Base-by-base conservation (phyloP, 2,113 vertebrate genomes). In the Psittacus erithacus region DNA sequence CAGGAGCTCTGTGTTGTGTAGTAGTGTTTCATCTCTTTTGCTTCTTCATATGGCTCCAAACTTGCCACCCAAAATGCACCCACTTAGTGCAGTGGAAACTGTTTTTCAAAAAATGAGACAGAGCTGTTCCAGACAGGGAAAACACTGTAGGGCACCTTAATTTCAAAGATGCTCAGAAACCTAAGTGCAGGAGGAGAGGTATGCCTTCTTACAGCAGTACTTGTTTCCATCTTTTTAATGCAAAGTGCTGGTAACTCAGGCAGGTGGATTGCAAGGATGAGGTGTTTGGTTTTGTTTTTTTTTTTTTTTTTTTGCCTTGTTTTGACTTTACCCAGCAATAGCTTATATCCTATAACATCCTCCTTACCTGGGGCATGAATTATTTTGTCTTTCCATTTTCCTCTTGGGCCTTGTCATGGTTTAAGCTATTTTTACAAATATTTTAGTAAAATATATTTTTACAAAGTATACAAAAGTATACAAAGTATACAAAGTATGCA, bases 151-250 rank as follows among this genome's bases (percentile, higher is more conserved):
- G 53, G 20, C 64, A 68, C 19, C 24, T 53, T 69, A 29, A 46
- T 83, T 92, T 82, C 43, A 83, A 15, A 83, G 43, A 24, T 24
- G 8, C 11, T 25, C 47, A 38, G 59, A 83, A 67, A n/a, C 19
- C 4, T 4, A 18, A 25, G 11, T 22, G 44, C 1, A 0, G 9
- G 35, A 60, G 49, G 43, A 24, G 15, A 23, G 33, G 15, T 7
- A 5, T 53, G 11, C 17, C 38, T n/a, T 67, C 12, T 55, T 63
- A n/a, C 20, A n/a, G 9, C 20, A 43, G 18, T 63, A 10, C 18
- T 50, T 62, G n/a, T 19, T 73, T 68, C 52, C 29, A 11, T n/a
- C 28, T 64, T 77, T 62, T 64, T 60, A 64, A 11, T 59, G 20
- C 17, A 22, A 43, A 44, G 3, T 52, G 3, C 17, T 78, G n/a